Evolutionary conservation across 2,888 invertebrate genomes (phyloP).

Genomic region (Xanthia icteritia): DNA sequence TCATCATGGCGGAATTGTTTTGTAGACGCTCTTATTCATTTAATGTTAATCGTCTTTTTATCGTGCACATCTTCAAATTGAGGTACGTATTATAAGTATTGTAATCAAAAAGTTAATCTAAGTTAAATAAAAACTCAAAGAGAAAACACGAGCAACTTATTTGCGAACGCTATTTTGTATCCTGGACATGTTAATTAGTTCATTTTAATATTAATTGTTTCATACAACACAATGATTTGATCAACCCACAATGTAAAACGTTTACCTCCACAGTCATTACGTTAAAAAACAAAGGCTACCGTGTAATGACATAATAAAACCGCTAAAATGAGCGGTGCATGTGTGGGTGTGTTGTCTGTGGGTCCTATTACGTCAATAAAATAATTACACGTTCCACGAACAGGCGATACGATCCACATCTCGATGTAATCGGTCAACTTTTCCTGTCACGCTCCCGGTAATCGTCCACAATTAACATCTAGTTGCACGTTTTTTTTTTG

Average conservation of each 20-base stretch:
- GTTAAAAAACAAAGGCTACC: constrained; percentile 40
- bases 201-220: constrained; percentile 31
- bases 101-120: constrained; percentile 37
- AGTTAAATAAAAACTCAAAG: constrained; percentile 4
- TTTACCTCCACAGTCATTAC: constrained; percentile 23
- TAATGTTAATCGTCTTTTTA: constrained; percentile 37
- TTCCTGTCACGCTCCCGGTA: constrained; percentile 84
- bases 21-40: constrained; percentile 10
- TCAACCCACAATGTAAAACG: constrained; percentile 16
- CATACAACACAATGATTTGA: constrained; percentile 26
- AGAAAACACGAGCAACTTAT: constrained; percentile 9
- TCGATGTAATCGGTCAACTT: constrained; percentile 79
- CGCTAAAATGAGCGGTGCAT: constrained; percentile 37
- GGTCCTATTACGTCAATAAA: constrained; percentile 68
- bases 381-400: constrained; percentile 81
- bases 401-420: constrained; percentile 76
- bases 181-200: constrained; percentile 10
- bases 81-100: constrained; percentile 26
- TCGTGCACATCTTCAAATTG: constrained; percentile 40
- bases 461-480: constrained; percentile 75
- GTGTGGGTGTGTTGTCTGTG: constrained; percentile 47
- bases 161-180: constrained; percentile 19
- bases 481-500: constrained; percentile 59
- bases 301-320: constrained; percentile 48
- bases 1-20: constrained; percentile 15